Evolutionary conservation across 1,140 invertebrate species (phyloP).

Genomic region (Aphidius ervi): DNA sequence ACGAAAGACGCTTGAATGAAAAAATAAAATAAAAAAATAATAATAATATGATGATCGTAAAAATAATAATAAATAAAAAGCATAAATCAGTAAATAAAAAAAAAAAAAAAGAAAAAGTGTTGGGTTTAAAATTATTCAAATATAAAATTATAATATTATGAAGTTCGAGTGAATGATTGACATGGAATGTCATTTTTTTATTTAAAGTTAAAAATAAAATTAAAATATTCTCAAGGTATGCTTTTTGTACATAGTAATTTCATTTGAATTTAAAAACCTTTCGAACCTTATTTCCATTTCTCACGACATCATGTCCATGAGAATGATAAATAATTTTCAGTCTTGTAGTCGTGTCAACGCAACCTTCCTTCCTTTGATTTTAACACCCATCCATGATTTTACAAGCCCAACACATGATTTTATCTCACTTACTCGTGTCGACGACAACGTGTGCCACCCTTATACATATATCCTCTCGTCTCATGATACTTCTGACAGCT

Average conservation of each 20-base stretch:
- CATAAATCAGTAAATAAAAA: too few relatives aligned
- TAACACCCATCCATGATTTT: neutral
- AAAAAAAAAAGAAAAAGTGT: too few relatives aligned
- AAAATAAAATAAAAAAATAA: too few relatives aligned
- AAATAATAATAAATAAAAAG: too few relatives aligned
- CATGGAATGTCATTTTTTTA: too few relatives aligned
- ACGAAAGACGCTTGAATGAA: too few relatives aligned
- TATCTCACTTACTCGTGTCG: slow-evolving; percentile 1
- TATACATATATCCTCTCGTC: neutral
- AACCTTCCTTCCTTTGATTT: slow-evolving; percentile 10
- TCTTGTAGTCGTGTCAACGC: neutral
- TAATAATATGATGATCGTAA: too few relatives aligned
- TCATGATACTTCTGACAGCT: neutral
- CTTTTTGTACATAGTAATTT: neutral
- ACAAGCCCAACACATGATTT: neutral
- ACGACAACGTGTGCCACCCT: neutral
- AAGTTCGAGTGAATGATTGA: too few relatives aligned
- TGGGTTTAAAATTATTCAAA: too few relatives aligned
- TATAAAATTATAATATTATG: too few relatives aligned
- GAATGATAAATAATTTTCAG: slow-evolving; percentile 5
- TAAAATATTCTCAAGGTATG: neutral
- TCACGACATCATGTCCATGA: neutral
- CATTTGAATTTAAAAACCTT: neutral
- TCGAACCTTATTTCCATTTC: too few relatives aligned
- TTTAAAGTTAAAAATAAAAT: neutral